Evolutionary conservation across 2,113 vertebrate species (phyloP), one percentile per base, ranked within the genome.

Genomic region (Platanista minor): DNA sequence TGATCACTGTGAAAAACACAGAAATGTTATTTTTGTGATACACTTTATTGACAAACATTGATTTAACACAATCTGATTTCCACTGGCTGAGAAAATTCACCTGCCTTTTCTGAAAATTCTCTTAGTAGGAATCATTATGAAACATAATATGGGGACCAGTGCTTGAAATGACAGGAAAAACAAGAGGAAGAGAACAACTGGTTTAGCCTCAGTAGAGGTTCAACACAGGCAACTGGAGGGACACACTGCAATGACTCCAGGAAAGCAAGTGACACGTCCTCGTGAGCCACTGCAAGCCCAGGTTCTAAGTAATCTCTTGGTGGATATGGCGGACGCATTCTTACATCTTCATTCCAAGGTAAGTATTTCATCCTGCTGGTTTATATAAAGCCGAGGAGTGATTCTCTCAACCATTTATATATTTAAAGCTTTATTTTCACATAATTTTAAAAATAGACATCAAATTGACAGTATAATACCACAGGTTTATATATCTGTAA

Each of bases 341-440:
- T 18, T 21, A 57, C 3, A n/a, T 75, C n/a, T 93, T 94, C 25
- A 36, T 57, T 66, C 23, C 52, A 94, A 87, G 57, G 62, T 66
- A 67, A 93, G 25, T 41, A 67, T 49, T 87, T 91, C 39, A 43
- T 39, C 3, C 43, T 61, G 17, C 25, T 54, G 10, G 25, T 46
- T 93, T 72, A 43, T 39, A 31, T 75, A 91, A 93, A 36, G 27
- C 17, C 46, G 31, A 54, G 8, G 31, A 59, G 39, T 46, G 18
- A 67, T 6, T 85, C 15, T 71, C 33, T 85, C 41, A 87, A n/a
- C 36, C 75, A 36, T 82, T 39, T 61, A 67, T 39, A 10, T 87
- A 43, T 81, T 77, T 86, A 94, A 83, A 82, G 3, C 25, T 92
- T 95, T 20, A 61, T 41, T 85, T 92, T 72, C 52, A 95, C 9